Evolutionary conservation across 1,140 invertebrate genomes (phyloP).

Genomic region (Bombus confusus): DNA sequence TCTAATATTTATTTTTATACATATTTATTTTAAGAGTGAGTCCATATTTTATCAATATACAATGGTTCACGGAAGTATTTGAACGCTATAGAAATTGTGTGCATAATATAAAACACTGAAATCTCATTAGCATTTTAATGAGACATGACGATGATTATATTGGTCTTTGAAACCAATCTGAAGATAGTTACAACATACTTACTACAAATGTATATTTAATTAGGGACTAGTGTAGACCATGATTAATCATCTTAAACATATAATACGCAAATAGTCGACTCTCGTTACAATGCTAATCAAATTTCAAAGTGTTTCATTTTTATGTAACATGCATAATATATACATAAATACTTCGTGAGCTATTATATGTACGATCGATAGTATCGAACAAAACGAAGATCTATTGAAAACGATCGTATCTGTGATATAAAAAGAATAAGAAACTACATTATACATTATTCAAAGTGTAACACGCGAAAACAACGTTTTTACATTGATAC

Average conservation of each 20-base stretch:
- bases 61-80: background rate
- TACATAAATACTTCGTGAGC: background rate
- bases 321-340: background rate
- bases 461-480: background rate
- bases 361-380: background rate
- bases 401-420: background rate
- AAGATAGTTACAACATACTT: no score
- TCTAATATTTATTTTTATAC: no score
- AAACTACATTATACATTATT: conserved; percentile 4
- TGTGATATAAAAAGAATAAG: background rate
- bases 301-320: background rate
- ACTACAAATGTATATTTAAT: no score
- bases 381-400: background rate
- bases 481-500: background rate
- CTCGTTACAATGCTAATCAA: background rate
- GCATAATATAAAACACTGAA: no score
- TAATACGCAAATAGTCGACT: background rate
- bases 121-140: no score
- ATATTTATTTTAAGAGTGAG: no score
- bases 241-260: background rate
- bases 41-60: background rate
- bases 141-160: no score
- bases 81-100: no score
- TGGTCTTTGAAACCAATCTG: no score
- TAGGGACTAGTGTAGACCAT: no score